phyloP scores from a whole-genome alignment of 2,113 vertebrate genomes.

The Podarcis muralis region DNA sequence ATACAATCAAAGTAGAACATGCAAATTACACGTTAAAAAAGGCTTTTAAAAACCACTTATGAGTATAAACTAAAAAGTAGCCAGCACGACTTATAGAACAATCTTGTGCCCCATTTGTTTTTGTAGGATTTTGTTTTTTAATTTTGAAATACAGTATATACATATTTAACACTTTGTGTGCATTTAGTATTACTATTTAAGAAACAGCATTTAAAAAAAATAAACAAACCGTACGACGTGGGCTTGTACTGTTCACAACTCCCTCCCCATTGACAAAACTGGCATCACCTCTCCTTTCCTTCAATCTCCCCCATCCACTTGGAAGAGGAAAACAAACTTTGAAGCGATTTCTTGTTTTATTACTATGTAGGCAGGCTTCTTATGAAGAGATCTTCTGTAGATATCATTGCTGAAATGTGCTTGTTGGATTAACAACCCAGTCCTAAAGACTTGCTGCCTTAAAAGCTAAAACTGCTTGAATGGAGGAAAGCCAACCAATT shows the following conservation, averaged over 20 bases:
- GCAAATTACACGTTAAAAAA: slow-evolving; percentile 97
- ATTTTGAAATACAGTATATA: slow-evolving; percentile 85
- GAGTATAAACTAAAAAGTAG: slow-evolving; percentile 99
- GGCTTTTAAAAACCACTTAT: slow-evolving; percentile 97
- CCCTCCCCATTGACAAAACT: slow-evolving; percentile 73
- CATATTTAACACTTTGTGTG: slow-evolving; percentile 93
- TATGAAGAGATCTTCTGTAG: slow-evolving; percentile 67
- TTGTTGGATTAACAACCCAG: slow-evolving; percentile 69
- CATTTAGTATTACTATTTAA: slow-evolving; percentile 85
- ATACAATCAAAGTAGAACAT: slow-evolving; percentile 99
- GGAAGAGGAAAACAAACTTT: background rate
- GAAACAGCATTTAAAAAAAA: slow-evolving; percentile 79
- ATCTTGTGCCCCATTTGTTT: slow-evolving; percentile 95
- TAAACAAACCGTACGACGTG: slow-evolving; percentile 74
- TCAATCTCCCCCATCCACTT: slow-evolving; percentile 53
- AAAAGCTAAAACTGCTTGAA: slow-evolving; percentile 52
- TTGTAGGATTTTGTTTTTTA: slow-evolving; percentile 59
- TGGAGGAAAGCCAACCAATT: slow-evolving; percentile 41
- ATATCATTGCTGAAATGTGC: slow-evolving; percentile 76
- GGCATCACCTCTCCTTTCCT: slow-evolving; percentile 72
- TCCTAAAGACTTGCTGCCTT: slow-evolving; percentile 67
- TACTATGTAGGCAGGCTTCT: slow-evolving; percentile 63
- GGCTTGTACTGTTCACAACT: slow-evolving; percentile 53
- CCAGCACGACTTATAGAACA: slow-evolving; percentile 90
- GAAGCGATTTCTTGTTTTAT: background rate